Percentiles rank a stretch among this genome's conserved stretches.
These are phyloP conservation scores for Ostrea edulis DNA, from an alignment of 1,140 invertebrate species.

Conservation along the genomic window DNA sequence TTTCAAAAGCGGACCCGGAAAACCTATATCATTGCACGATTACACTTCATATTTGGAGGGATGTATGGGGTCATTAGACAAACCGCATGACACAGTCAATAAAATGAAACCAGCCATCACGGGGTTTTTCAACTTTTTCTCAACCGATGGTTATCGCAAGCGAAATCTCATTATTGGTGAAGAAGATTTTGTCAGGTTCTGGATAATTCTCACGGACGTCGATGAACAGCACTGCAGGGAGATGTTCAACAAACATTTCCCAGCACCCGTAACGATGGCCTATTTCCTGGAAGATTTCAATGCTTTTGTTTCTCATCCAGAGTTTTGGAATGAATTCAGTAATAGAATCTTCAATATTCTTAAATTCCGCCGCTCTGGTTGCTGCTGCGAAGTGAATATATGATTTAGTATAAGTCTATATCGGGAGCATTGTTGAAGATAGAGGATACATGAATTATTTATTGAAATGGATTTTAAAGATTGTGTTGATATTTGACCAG, in stretches of 20 bases:
- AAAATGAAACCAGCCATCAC: not conserved
- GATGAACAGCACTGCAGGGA: not conserved
- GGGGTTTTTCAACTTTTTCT: not conserved
- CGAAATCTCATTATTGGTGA: not conserved
- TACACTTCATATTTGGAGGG: slow-evolving; percentile 10
- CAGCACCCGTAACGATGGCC: not conserved
- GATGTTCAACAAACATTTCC: not conserved
- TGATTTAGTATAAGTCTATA: too few species aligned
- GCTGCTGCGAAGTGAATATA: too few species aligned
- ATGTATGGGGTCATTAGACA: not conserved
- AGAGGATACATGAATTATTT: too few species aligned
- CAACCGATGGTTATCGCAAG: not conserved
- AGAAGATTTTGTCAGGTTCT: not conserved
- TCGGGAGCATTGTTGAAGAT: too few species aligned
- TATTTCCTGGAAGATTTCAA: not conserved
- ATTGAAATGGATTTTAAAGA: too few species aligned
- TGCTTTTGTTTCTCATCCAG: not conserved
- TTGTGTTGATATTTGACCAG: too few species aligned
- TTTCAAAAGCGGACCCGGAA: slow-evolving; percentile 6
- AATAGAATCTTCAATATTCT: not conserved
- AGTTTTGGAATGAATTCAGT: not conserved
- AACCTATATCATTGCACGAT: slow-evolving; percentile 16
- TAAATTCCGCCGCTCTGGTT: not conserved
- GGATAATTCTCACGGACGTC: not conserved
- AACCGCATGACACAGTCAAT: too few species aligned